These are phyloP conservation scores for Crotalus viridis DNA, from an alignment of 2,113 vertebrate genomes.

Conservation along the genomic window DNA sequence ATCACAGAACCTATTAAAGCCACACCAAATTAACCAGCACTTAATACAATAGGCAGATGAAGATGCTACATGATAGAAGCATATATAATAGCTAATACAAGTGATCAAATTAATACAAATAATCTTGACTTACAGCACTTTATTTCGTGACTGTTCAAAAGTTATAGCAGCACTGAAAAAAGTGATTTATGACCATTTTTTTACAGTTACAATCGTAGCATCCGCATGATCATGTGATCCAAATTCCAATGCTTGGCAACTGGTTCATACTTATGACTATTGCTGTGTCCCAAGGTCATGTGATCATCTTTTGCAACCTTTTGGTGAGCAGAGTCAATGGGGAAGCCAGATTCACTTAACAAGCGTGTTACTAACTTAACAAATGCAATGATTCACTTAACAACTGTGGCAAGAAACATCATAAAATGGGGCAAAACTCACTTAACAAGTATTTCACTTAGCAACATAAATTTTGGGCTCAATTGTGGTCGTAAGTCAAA, in stretches of 20 bases:
- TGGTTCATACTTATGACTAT: neutral
- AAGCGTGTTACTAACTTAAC: neutral
- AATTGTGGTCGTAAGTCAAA: neutral
- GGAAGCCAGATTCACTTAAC: neutral
- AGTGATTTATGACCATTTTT: neutral
- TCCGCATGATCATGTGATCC: neutral
- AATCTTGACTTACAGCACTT: neutral
- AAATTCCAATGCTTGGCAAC: neutral
- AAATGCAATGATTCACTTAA: neutral
- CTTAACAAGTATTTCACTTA: too few relatives aligned
- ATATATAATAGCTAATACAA: neutral
- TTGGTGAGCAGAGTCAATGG: neutral
- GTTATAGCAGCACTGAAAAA: neutral
- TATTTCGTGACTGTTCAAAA: neutral
- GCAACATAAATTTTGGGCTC: neutral
- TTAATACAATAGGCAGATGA: neutral
- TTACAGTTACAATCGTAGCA: neutral
- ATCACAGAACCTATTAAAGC: neutral
- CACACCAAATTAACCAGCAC: neutral
- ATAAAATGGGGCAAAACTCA: neutral
- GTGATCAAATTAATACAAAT: neutral
- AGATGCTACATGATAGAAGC: neutral
- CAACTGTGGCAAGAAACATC: neutral
- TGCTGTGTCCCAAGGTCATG: neutral
- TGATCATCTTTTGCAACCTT: neutral